phyloP scores from a whole-genome alignment of 2,888 invertebrate genomes.

The Lasioglossum figueresi region DNA sequence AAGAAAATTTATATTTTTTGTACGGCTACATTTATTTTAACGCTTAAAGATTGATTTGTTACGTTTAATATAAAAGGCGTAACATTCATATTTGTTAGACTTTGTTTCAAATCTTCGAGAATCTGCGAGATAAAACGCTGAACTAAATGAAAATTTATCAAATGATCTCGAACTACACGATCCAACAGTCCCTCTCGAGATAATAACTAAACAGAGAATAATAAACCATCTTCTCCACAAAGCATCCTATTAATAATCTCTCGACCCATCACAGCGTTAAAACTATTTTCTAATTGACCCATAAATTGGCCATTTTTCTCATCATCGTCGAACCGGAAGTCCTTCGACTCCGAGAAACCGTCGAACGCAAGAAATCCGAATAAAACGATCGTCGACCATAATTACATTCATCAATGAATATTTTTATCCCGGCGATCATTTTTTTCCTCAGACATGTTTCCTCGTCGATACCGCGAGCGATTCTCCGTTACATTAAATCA shows the following conservation, averaged over 20 bases:
- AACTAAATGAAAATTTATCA: not conserved
- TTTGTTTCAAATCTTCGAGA: too few species aligned
- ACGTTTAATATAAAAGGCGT: too few species aligned
- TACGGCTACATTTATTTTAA: too few species aligned
- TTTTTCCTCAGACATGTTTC: constrained; percentile 25
- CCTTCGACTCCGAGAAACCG: not conserved
- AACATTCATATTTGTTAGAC: too few species aligned
- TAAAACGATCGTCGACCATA: constrained; percentile 28
- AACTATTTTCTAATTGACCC: not conserved
- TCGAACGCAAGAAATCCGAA: not conserved
- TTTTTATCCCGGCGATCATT: constrained; percentile 41
- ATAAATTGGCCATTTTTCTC: not conserved
- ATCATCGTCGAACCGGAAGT: not conserved
- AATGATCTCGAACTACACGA: not conserved
- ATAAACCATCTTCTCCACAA: not conserved
- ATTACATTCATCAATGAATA: constrained; percentile 32
- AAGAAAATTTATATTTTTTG: too few species aligned
- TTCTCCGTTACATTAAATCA: constrained; percentile 44
- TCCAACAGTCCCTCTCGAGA: not conserved
- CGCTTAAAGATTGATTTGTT: too few species aligned
- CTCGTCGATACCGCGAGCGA: constrained; percentile 12
- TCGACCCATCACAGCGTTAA: not conserved
- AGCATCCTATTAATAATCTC: not conserved
- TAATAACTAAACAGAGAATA: not conserved
- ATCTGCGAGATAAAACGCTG: not conserved